These are phyloP conservation scores for Chloroclystis v-ata DNA, from an alignment of 2,888 invertebrate species.

Conservation along the genomic window DNA sequence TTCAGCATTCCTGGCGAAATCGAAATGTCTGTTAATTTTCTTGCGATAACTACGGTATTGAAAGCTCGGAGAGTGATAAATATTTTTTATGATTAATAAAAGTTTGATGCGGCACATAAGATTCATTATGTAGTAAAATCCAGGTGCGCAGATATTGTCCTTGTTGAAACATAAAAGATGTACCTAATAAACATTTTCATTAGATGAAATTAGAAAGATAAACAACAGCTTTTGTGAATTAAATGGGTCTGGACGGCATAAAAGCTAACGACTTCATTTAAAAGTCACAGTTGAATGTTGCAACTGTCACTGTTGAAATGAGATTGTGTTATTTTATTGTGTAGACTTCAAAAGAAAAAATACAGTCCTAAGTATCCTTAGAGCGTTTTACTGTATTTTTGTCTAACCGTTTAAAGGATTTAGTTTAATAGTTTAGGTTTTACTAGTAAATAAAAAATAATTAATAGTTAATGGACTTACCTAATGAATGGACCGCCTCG, in stretches of 20 bases:
- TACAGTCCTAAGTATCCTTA: too few species aligned
- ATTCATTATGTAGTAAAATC: background rate
- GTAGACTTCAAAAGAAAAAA: too few species aligned
- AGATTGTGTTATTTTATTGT: too few species aligned
- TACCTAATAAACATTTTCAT: conserved; percentile 1
- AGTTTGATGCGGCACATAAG: background rate
- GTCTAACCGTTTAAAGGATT: too few species aligned
- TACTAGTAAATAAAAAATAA: too few species aligned
- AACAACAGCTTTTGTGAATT: background rate
- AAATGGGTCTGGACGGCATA: background rate
- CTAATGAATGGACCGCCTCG: too few species aligned
- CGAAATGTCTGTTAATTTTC: background rate
- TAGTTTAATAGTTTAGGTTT: too few species aligned
- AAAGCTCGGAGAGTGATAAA: background rate
- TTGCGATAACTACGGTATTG: background rate
- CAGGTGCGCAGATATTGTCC: background rate
- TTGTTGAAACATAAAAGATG: conserved; percentile 1
- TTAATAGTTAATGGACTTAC: too few species aligned
- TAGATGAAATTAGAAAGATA: background rate
- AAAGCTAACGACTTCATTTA: background rate
- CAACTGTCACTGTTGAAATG: background rate
- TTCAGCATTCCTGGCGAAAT: conserved; percentile 15
- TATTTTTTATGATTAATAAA: background rate
- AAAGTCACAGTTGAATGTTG: background rate
- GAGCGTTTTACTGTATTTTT: too few species aligned